phyloP scores from a whole-genome alignment of 1,140 invertebrate genomes.

The Drosophila mauritiana region DNA sequence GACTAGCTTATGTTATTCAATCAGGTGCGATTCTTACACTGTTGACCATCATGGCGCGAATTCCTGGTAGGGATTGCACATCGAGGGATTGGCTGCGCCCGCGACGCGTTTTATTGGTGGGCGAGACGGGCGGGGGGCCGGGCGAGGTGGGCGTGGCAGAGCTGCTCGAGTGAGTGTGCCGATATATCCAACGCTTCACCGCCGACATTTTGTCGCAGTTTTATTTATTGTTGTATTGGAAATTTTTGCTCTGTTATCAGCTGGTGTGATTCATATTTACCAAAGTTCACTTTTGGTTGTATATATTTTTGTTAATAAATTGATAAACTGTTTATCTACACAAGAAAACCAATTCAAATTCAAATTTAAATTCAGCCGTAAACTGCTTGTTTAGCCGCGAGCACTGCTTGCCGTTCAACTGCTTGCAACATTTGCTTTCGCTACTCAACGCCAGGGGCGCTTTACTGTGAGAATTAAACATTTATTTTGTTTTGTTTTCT shows the following conservation, averaged over 20 bases:
- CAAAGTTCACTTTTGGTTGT: not conserved
- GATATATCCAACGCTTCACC: conserved; percentile 86
- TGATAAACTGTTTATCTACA: not conserved
- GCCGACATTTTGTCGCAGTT: conserved; percentile 86
- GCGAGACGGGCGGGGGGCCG: conserved; percentile 64
- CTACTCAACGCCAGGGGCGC: conserved; percentile 45
- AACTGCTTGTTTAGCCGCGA: not conserved
- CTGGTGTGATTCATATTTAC: conserved; percentile 25
- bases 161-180: conserved; percentile 84
- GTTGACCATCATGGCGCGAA: conserved; percentile 85
- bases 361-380: conserved; percentile 3
- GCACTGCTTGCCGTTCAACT: conserved; percentile 25
- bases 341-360: not conserved
- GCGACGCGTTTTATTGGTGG: conserved; percentile 67
- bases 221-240: not conserved
- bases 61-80: conserved; percentile 90
- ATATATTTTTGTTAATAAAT: not conserved
- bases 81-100: conserved; percentile 90
- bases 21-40: conserved; percentile 47
- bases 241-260: conserved; percentile 7
- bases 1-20: not conserved
- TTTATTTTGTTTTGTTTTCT: conserved; percentile 1
- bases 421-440: not conserved
- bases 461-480: not conserved
- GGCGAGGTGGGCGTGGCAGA: conserved; percentile 80